These are phyloP conservation scores for Athene noctua DNA, from an alignment of 2,113 vertebrate species.

Conservation along the genomic window DNA sequence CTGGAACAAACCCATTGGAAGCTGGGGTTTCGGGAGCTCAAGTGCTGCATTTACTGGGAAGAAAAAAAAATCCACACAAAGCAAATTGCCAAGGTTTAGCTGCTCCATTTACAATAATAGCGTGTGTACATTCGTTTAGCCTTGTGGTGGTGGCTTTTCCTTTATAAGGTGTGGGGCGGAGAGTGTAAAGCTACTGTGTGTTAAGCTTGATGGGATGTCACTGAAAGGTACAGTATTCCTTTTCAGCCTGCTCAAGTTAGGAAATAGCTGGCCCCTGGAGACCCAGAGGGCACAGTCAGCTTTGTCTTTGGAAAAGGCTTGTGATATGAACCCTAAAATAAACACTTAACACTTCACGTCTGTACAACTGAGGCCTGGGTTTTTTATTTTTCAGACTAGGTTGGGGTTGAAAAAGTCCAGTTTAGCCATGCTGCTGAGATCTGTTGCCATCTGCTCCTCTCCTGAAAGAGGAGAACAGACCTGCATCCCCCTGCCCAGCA, in stretches of 20 bases:
- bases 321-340: slow-evolving; percentile 76
- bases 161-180: slow-evolving; percentile 47
- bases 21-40: slow-evolving; percentile 35
- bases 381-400: background rate
- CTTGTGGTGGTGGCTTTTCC: slow-evolving; percentile 68
- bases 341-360: slow-evolving; percentile 68
- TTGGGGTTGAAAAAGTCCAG: background rate
- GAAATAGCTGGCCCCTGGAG: background rate
- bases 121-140: slow-evolving; percentile 65
- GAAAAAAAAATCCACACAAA: slow-evolving; percentile 41
- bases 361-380: slow-evolving; percentile 69
- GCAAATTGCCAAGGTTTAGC: slow-evolving; percentile 70
- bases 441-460: background rate
- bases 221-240: slow-evolving; percentile 64
- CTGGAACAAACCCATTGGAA: slow-evolving; percentile 61
- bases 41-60: slow-evolving; percentile 69
- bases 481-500: accelerated
- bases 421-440: slow-evolving; percentile 9
- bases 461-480: background rate
- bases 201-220: slow-evolving; percentile 62
- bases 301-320: slow-evolving; percentile 69
- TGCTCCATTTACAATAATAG: slow-evolving; percentile 69
- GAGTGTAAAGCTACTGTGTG: slow-evolving; percentile 64
- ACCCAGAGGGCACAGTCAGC: slow-evolving; percentile 7
- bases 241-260: slow-evolving; percentile 47